Percentiles rank a stretch among this genome's conserved stretches.
These are phyloP conservation scores for Aurelia aurita DNA, from an alignment of 30 jellyfish, hydroid and myxozoan genomes.

Conservation along the genomic window DNA sequence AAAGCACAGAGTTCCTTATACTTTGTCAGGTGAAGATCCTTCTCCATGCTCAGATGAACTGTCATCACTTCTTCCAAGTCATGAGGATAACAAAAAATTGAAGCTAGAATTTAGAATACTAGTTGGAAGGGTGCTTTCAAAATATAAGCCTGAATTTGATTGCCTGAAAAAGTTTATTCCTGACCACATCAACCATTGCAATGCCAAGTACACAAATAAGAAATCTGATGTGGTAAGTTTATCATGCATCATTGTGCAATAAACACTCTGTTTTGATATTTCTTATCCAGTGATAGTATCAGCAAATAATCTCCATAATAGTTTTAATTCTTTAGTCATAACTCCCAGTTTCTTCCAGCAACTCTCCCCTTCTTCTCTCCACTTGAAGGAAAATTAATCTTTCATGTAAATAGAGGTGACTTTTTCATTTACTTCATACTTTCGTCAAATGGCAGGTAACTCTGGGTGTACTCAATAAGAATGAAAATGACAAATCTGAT, in stretches of 20 bases:
- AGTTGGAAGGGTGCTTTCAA: not conserved
- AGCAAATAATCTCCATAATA: no score
- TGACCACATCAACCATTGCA: not conserved
- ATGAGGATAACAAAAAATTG: not conserved
- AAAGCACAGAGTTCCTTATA: slow-evolving; percentile 7
- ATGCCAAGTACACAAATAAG: not conserved
- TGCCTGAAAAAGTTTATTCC: slow-evolving; percentile 4
- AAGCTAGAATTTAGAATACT: not conserved
- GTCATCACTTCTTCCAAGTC: not conserved
- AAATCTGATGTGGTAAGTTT: not conserved
- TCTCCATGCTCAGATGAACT: no score
- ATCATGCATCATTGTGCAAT: no score
- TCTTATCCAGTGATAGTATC: no score
- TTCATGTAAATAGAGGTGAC: no score
- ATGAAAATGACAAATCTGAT: not conserved
- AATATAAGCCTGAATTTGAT: not conserved
- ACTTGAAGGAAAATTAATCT: no score
- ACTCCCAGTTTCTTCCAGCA: no score
- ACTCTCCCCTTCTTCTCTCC: no score
- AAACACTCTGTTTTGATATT: no score
- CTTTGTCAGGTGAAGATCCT: no score
- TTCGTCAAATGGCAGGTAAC: not conserved
- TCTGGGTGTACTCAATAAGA: slow-evolving; percentile 6
- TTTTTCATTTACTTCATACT: no score
- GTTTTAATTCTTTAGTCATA: no score